Evolutionary conservation across 2,113 vertebrate genomes (phyloP), one percentile per base, ranked within the genome.

Genomic region (Halichoeres trimaculatus): DNA sequence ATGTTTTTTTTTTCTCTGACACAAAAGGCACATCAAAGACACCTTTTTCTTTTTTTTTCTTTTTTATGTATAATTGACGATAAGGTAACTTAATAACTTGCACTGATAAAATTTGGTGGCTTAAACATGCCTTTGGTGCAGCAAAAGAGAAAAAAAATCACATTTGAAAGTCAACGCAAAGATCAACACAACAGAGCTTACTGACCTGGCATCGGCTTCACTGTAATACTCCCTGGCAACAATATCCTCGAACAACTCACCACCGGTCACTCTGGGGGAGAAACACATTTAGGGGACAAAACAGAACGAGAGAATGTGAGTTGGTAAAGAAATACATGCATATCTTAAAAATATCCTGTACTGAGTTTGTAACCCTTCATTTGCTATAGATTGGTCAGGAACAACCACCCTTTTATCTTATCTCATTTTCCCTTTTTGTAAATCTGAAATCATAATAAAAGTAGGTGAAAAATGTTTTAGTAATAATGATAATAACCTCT

Each of bases 201-300:
- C 96, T 93, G 90, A 97, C 96, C 96, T 97, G 93, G 96, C 96
- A 81, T 97, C 96, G 38, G 96, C 95, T 93, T 97, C 96, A 69
- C 96, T 97, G 78, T 97, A 97, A 91, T 97, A 97, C 80, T 97
- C 96, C 83, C 96, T 93, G 83, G 96, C 96, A 74, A 97, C 96
- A 53, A 97, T 97, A 80, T 97, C 96, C 89, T 97, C 96, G 88
- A 97, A 97, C 79, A 97, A 75, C 94, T 97, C 96, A 12, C 96
- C 96, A 54, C 96, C 96, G 3, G 96, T 97, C 51, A 96, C 96
- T 92, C 96, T 97, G 92, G 60, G 10, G 74, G 76, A 24, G 20
- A 47, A 34, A 38, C 10, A 67, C 70, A 83, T 64, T 64, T 26
- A 23, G 14, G 1, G 35, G 1, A 48, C 11, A 30, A 16, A 5